phyloP scores from a whole-genome alignment of 2,113 vertebrate species.

The Eupsittula cactorum region DNA sequence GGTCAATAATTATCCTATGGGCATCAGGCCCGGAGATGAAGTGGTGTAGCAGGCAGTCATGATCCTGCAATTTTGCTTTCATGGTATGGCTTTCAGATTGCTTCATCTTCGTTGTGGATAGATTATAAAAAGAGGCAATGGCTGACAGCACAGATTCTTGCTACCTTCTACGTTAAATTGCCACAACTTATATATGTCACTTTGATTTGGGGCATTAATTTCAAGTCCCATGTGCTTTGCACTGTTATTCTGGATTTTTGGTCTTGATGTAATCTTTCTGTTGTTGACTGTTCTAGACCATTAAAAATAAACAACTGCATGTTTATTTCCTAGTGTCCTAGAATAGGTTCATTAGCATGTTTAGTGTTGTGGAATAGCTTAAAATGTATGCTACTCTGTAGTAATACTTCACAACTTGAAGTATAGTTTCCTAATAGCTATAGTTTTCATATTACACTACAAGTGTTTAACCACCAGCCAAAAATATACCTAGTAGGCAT shows the following conservation, averaged over 20 bases:
- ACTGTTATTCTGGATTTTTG: neutral
- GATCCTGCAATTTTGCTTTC: neutral
- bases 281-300: neutral
- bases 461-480: neutral
- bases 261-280: neutral
- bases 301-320: neutral
- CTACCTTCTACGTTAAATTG: neutral
- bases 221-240: neutral
- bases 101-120: neutral
- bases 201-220: neutral
- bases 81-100: neutral
- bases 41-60: accelerated
- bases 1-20: neutral
- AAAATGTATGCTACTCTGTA: neutral
- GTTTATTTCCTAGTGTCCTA: neutral
- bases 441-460: neutral
- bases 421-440: neutral
- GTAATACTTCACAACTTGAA: neutral
- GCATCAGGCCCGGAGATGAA: neutral
- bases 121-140: neutral
- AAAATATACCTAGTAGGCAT: neutral
- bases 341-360: neutral
- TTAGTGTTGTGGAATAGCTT: neutral
- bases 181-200: neutral
- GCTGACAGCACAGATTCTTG: neutral